phyloP scores from a whole-genome alignment of 2,888 invertebrate genomes.

The Eilema sororculum region DNA sequence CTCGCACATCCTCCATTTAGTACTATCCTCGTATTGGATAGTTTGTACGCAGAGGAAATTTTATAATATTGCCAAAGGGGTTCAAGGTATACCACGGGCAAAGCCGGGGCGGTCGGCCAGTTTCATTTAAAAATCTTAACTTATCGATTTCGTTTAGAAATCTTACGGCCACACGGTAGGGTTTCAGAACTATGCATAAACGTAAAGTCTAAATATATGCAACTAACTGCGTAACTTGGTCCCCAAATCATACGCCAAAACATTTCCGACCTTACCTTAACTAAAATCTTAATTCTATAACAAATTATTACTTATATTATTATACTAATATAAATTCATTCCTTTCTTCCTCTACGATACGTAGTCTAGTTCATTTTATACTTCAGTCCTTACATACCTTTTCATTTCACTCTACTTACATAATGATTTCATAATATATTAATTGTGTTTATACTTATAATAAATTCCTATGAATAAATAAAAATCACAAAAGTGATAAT shows the following conservation, averaged over 20 bases:
- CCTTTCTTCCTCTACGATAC: neutral
- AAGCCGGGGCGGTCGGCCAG: too few relatives aligned
- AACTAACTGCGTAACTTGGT: neutral
- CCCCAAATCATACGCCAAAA: neutral
- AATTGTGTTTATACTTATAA: slow-evolving; percentile 24
- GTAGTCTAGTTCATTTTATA: neutral
- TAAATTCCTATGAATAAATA: slow-evolving; percentile 39
- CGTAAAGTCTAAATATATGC: neutral
- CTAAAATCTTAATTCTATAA: neutral
- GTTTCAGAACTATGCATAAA: neutral
- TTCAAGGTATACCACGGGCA: too few relatives aligned
- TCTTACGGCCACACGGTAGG: neutral
- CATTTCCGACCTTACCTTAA: neutral
- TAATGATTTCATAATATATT: slow-evolving; percentile 31
- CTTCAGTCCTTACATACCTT: neutral
- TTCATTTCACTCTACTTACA: slow-evolving; percentile 8
- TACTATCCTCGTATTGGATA: too few relatives aligned
- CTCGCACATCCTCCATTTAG: too few relatives aligned
- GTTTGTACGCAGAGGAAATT: too few relatives aligned
- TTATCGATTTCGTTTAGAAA: neutral
- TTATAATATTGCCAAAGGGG: too few relatives aligned
- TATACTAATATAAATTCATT: neutral
- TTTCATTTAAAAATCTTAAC: too few relatives aligned
- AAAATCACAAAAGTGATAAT: slow-evolving; percentile 33
- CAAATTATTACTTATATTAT: neutral